Conservation (phyloP, 2,888 invertebrate genomes). For the Heliconius aoede region DNA sequence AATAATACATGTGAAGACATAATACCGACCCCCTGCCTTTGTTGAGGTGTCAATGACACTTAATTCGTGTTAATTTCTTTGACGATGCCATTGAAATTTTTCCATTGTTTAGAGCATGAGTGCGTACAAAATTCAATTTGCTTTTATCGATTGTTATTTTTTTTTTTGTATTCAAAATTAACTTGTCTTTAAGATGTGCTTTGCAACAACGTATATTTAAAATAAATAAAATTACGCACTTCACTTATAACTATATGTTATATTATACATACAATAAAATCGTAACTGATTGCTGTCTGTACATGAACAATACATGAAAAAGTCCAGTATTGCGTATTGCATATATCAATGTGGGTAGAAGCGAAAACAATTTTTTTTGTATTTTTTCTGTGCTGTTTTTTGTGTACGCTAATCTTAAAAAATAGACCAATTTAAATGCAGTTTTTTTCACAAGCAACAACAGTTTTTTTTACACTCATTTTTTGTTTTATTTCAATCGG, state of each 20-base stretch:
- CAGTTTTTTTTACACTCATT: no score
- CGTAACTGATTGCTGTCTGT: neutral
- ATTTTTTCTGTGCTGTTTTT: neutral
- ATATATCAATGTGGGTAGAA: neutral
- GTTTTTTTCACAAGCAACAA: no score
- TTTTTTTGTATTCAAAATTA: neutral
- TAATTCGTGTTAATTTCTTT: neutral
- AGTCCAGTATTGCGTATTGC: no score
- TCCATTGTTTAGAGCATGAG: neutral
- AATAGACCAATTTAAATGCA: no score
- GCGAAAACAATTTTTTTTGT: neutral
- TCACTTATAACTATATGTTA: neutral
- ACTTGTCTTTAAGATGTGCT: neutral
- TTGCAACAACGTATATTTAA: constrained; percentile 7
- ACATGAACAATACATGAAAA: neutral
- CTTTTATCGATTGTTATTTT: neutral
- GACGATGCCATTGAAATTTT: neutral
- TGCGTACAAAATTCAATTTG: constrained; percentile 4
- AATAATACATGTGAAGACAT: neutral
- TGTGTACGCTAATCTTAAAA: neutral
- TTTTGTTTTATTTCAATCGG: no score
- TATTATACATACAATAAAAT: neutral
- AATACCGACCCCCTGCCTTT: neutral
- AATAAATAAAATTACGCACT: neutral
- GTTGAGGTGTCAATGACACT: constrained; percentile 4